These are phyloP conservation scores for Melangyna quadrimaculata DNA, from an alignment of 2,888 invertebrate species.

Conservation along the genomic window DNA sequence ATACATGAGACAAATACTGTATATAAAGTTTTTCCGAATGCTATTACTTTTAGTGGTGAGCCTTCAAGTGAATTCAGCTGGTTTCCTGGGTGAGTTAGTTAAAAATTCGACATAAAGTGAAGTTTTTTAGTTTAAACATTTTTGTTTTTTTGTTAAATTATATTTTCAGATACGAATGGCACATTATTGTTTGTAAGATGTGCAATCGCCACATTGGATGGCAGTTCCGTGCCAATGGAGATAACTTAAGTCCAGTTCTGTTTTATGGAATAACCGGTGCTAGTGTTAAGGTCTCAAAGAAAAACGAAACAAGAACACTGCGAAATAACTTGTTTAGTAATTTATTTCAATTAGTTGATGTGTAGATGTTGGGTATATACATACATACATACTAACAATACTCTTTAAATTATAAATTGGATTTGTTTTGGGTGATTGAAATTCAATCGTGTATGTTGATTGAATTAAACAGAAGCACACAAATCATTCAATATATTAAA, in stretches of 20 bases:
- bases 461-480: too few species aligned
- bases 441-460: not conserved
- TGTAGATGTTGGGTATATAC: not conserved
- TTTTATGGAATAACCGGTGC: slow-evolving; percentile 88
- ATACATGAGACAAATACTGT: slow-evolving; percentile 91
- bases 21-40: slow-evolving; percentile 82
- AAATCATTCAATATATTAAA: too few species aligned
- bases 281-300: slow-evolving; percentile 80
- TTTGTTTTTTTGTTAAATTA: too few species aligned
- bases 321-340: slow-evolving; percentile 29
- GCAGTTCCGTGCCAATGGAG: slow-evolving; percentile 87
- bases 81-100: slow-evolving; percentile 86
- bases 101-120: not conserved
- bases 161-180: slow-evolving; percentile 88
- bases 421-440: not conserved
- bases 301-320: slow-evolving; percentile 34
- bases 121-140: not conserved
- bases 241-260: slow-evolving; percentile 84
- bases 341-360: slow-evolving; percentile 27
- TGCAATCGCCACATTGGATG: slow-evolving; percentile 90
- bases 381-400: too few species aligned
- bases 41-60: slow-evolving; percentile 81
- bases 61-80: slow-evolving; percentile 89
- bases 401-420: not conserved
- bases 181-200: slow-evolving; percentile 86